Conservation (phyloP, 2,113 vertebrate genomes). For the Thomomys bottae region DNA sequence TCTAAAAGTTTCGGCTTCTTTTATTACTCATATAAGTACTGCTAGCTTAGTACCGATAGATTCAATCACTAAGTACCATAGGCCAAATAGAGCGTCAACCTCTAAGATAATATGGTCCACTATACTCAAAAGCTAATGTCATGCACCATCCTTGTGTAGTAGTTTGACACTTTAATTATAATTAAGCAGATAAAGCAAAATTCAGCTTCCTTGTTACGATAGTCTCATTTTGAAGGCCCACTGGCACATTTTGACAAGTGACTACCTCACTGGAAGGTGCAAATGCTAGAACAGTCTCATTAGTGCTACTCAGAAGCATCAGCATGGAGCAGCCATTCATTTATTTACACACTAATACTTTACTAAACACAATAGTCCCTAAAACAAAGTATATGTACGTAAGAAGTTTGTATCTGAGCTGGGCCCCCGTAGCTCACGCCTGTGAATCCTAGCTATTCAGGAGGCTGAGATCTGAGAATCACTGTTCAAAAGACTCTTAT, state of each 20-base stretch:
- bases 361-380: background rate
- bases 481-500: too few relatives aligned
- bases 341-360: background rate
- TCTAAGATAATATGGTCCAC: background rate
- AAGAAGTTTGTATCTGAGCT: too few relatives aligned
- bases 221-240: background rate
- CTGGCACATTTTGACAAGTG: background rate
- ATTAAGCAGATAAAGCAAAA: background rate
- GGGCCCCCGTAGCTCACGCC: too few relatives aligned
- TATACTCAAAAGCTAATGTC: too few relatives aligned
- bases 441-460: too few relatives aligned
- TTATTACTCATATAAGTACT: background rate
- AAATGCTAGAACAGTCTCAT: background rate
- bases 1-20: background rate
- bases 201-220: background rate
- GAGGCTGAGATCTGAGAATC: too few relatives aligned
- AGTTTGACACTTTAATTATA: conserved; percentile 24
- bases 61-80: background rate
- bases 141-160: too few relatives aligned
- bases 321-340: too few relatives aligned
- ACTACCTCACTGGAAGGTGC: background rate
- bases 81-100: background rate
- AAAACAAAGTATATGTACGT: background rate
- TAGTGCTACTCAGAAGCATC: background rate
- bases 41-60: background rate